Base-by-base conservation (phyloP, 2,113 vertebrate genomes). In the Sprattus sprattus region DNA sequence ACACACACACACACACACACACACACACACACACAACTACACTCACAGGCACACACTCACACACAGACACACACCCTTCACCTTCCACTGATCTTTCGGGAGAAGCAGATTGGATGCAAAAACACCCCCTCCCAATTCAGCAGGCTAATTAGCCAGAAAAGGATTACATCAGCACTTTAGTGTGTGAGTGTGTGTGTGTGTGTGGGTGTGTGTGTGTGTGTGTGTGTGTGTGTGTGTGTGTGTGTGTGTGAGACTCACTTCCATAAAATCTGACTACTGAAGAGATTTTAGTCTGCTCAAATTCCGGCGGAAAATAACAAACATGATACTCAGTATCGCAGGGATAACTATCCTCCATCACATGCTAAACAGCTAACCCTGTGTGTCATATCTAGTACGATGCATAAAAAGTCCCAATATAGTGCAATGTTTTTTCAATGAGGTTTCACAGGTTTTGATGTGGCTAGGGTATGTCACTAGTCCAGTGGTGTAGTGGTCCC, bases 251-350 rank as follows among this genome's bases (percentile, higher is more conserved):
- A n/a, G n/a, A n/a, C n/a, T 39, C 49, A 81, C 64, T 84, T 67
- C 22, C 7, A 54, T 84, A 81, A 32, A 9, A 39, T 49, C 83
- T 87, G 80, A 87, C 81, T 84, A 81, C 83, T 85, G 84, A 85
- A 84, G 75, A 81, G 8, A 39, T 45, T 11, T 49, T 75, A 71
- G 60, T 57, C 52, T 16, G 15, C 52, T 20, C 52, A 57, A 2
- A 57, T 57, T 57, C 52, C 20, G 52, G 15, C 16, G 18, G 52
- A 57, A 57, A 57, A 57, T 57, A 57, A 57, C 52, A 20, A 57
- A 16, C 15, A 15, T 18, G 52, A 54, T 54, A 54, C 15, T 54
- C 10, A 49, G 47, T 49, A 9, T 49, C 11, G 0, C 18, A 57
- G 52, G 4, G 13, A 57, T 20, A 18, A 18, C 52, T 57, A 39